These are phyloP conservation scores for Diachasma alloeum DNA, from an alignment of 1,140 invertebrate species.

Conservation along the genomic window DNA sequence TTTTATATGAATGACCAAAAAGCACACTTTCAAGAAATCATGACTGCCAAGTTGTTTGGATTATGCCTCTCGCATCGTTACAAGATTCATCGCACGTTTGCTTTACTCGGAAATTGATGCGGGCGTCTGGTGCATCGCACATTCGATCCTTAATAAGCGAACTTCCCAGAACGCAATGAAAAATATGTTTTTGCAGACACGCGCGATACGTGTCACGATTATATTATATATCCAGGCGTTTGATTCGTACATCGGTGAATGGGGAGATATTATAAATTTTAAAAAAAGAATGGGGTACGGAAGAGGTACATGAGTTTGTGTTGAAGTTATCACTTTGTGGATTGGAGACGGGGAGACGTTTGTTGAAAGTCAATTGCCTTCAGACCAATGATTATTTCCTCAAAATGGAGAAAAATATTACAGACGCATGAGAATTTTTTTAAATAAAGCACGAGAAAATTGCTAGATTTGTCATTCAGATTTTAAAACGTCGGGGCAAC, in stretches of 20 bases:
- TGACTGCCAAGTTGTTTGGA: background rate
- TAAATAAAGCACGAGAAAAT: too few relatives aligned
- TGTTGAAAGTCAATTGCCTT: too few relatives aligned
- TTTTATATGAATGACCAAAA: slow-evolving; percentile 3
- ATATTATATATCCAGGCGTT: slow-evolving; percentile 42
- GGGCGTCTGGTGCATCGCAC: slow-evolving; percentile 48
- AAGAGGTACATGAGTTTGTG: too few relatives aligned
- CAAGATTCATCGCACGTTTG: slow-evolving; percentile 50
- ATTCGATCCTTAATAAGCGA: slow-evolving; percentile 42
- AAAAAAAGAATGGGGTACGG: background rate
- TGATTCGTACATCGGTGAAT: background rate
- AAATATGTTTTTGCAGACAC: slow-evolving; percentile 57
- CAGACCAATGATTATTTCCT: too few relatives aligned
- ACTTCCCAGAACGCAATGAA: slow-evolving; percentile 54
- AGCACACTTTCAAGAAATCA: background rate
- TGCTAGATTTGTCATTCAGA: too few relatives aligned
- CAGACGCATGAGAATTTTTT: too few relatives aligned
- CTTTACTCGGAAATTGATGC: slow-evolving; percentile 41
- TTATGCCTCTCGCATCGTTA: background rate
- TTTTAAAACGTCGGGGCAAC: too few relatives aligned
- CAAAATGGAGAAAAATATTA: too few relatives aligned
- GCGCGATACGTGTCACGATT: slow-evolving; percentile 56
- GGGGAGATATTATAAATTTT: background rate
- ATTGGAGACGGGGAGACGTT: too few relatives aligned
- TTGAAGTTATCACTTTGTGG: too few relatives aligned